phyloP scores from a whole-genome alignment of 2,797 vertebrate genomes.

The Cyprinodon diabolis region DNA sequence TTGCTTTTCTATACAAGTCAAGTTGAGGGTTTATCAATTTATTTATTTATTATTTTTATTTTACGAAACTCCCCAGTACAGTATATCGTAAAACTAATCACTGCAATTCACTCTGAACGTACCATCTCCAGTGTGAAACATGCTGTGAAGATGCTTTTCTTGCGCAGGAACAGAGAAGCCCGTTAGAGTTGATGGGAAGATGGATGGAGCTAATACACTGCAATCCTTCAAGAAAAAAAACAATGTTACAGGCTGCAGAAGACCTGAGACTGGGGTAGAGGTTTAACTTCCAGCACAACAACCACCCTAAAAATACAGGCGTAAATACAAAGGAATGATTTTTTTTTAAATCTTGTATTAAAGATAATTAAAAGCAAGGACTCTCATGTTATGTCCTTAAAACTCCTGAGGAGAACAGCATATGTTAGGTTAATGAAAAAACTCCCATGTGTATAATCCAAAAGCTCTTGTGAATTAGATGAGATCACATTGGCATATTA shows the following conservation, averaged over 20 bases:
- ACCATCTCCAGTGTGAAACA: background rate
- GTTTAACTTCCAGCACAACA: background rate
- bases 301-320: background rate
- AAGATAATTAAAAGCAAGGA: background rate
- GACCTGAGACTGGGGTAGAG: background rate
- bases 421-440: conserved; percentile 35
- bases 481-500: conserved; percentile 13
- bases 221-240: background rate
- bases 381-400: background rate
- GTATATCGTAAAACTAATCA: background rate
- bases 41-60: background rate
- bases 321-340: background rate
- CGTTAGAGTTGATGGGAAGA: background rate
- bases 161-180: background rate
- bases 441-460: conserved; percentile 42
- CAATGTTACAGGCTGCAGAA: background rate
- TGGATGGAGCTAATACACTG: background rate
- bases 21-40: background rate
- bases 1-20: background rate
- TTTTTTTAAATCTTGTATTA: background rate
- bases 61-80: background rate
- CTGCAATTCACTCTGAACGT: background rate
- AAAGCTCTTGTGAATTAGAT: conserved; percentile 12
- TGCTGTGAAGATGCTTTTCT: background rate
- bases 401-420: conserved; percentile 6